Percentiles rank a stretch among this genome's conserved stretches.
Conservation (phyloP, 2,797 vertebrate genomes). For the Sternotherus odoratus region DNA sequence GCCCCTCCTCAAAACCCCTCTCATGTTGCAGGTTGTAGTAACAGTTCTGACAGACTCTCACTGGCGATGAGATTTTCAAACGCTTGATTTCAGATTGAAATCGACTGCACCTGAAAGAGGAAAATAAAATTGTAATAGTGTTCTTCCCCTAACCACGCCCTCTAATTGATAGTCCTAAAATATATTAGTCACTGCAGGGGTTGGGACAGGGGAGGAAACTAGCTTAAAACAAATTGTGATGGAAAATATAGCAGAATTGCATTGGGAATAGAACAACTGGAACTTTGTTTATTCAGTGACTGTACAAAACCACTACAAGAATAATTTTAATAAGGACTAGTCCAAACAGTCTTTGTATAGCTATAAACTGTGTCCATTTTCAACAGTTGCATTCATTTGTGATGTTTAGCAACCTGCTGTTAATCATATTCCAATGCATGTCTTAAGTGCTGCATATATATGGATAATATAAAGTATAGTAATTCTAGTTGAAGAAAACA, state of each 20-base stretch:
- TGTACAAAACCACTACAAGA: background rate
- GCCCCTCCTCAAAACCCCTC: slow-evolving; percentile 88
- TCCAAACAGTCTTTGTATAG: background rate
- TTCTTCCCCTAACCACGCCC: background rate
- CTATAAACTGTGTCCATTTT: background rate
- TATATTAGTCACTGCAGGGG: background rate
- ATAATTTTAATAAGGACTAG: background rate
- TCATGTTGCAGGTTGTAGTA: slow-evolving; percentile 97
- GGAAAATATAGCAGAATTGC: background rate
- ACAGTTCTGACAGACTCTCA: slow-evolving; percentile 99
- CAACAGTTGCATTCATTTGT: background rate
- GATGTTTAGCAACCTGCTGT: background rate
- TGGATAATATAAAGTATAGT: background rate
- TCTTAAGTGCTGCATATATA: background rate
- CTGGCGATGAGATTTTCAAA: slow-evolving; percentile 97
- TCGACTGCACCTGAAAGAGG: slow-evolving; percentile 90
- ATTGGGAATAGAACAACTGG: background rate
- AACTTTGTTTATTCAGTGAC: background rate
- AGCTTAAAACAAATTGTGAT: background rate
- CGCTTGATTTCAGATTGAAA: slow-evolving; percentile 98
- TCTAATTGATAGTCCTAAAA: background rate
- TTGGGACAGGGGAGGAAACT: fast-evolving
- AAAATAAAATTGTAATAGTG: background rate
- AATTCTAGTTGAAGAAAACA: background rate
- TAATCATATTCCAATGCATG: background rate